These are phyloP conservation scores for Paracyclopina nana DNA, from an alignment of 1,140 invertebrate species.

Conservation along the genomic window DNA sequence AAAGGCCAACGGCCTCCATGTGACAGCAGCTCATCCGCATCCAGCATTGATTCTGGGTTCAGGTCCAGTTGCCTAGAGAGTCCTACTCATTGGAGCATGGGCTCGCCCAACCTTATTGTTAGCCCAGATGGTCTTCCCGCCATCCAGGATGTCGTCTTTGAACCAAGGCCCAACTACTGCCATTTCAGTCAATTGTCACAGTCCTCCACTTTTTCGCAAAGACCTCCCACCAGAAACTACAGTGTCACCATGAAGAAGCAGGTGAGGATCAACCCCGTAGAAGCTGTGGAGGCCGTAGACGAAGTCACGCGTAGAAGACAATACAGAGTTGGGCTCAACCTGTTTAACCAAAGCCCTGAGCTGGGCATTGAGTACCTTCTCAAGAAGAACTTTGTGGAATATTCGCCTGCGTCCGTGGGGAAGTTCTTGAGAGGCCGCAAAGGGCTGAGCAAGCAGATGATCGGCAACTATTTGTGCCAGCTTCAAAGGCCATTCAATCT, in stretches of 20 bases:
- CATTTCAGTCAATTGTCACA: not conserved
- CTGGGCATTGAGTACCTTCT: constrained; percentile 86
- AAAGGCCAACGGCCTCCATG: not conserved
- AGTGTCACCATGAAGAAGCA: not conserved
- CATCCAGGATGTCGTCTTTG: not conserved
- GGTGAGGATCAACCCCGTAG: not conserved
- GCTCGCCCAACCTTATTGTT: not conserved
- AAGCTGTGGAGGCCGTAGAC: not conserved
- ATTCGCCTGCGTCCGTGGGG: constrained; percentile 74
- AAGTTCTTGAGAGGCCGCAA: constrained; percentile 86
- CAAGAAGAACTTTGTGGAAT: constrained; percentile 76
- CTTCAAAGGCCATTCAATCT: constrained; percentile 87
- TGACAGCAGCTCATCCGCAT: not conserved
- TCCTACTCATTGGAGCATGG: not conserved
- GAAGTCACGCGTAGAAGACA: constrained; percentile 40
- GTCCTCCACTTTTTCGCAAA: not conserved
- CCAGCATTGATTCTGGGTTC: constrained; percentile 9
- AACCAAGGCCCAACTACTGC: not conserved
- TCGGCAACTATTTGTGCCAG: constrained; percentile 94
- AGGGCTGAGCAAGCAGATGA: constrained; percentile 95
- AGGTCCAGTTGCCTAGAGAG: constrained; percentile 2
- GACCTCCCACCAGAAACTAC: not conserved
- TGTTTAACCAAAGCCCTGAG: constrained; percentile 99
- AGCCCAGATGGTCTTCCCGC: not conserved
- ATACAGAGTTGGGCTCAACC: constrained; percentile 89